Percentiles rank a stretch among this genome's conserved stretches.
Conservation (phyloP, 1,140 invertebrate genomes). For the Gerris buenoi region DNA sequence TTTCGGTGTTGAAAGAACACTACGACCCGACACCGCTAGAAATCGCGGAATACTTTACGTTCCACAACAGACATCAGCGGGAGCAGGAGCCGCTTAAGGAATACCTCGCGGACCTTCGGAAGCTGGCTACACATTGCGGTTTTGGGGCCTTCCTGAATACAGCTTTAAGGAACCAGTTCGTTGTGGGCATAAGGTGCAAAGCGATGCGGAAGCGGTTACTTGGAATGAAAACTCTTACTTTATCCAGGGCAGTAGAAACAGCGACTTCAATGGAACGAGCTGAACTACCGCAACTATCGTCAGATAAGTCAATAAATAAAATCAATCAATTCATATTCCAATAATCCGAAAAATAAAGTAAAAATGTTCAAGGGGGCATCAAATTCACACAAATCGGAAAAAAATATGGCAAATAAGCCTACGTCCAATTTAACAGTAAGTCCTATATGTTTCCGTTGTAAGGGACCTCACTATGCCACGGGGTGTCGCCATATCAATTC, state of each 20-base stretch:
- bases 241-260: background rate
- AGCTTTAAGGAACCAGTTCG: background rate
- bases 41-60: background rate
- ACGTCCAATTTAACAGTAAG: no score
- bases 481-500: no score
- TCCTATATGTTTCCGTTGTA: no score
- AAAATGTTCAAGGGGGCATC: no score
- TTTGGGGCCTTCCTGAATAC: background rate
- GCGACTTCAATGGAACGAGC: background rate
- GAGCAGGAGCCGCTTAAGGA: background rate
- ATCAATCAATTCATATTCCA: no score
- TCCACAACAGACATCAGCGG: background rate
- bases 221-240: background rate
- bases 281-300: background rate
- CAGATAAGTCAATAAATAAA: no score
- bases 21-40: background rate
- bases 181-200: background rate
- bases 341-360: no score
- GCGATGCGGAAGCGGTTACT: background rate
- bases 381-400: no score
- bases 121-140: background rate
- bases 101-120: background rate
- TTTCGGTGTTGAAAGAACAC: background rate
- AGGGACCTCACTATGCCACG: no score
- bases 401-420: no score